These are phyloP conservation scores for Spodoptera picta DNA, from an alignment of 2,888 invertebrate species.

Conservation along the genomic window DNA sequence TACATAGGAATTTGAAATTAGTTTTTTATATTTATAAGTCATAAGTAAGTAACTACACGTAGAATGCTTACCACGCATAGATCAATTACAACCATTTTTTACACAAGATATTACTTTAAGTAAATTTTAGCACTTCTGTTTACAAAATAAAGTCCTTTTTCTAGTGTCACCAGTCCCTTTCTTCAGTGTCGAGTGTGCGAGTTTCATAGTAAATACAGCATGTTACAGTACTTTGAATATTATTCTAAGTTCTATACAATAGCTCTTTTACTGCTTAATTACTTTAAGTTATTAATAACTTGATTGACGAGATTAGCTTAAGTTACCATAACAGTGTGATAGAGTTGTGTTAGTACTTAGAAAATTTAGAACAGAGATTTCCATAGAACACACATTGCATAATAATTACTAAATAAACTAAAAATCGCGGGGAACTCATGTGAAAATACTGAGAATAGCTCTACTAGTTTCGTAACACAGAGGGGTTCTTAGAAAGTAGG, in stretches of 20 bases:
- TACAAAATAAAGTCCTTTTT: too few relatives aligned
- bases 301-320: slow-evolving; percentile 40
- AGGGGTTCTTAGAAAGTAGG: too few relatives aligned
- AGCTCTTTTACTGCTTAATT: too few relatives aligned
- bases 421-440: too few relatives aligned
- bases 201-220: too few relatives aligned
- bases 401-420: not conserved
- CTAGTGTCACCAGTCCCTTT: too few relatives aligned
- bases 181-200: too few relatives aligned
- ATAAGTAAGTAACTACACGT: slow-evolving; percentile 16
- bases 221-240: too few relatives aligned
- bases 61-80: slow-evolving; percentile 13
- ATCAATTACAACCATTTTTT: slow-evolving; percentile 14
- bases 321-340: slow-evolving; percentile 34
- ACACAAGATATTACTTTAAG: not conserved
- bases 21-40: slow-evolving; percentile 5
- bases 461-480: too few relatives aligned
- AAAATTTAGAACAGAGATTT: slow-evolving; percentile 7
- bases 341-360: slow-evolving; percentile 10
- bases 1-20: not conserved
- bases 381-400: not conserved
- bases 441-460: too few relatives aligned
- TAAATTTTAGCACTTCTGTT: too few relatives aligned
- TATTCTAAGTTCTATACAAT: too few relatives aligned
- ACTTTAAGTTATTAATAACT: slow-evolving; percentile 5